Conservation (phyloP, 2,888 invertebrate species). For the Saturnia japonica region DNA sequence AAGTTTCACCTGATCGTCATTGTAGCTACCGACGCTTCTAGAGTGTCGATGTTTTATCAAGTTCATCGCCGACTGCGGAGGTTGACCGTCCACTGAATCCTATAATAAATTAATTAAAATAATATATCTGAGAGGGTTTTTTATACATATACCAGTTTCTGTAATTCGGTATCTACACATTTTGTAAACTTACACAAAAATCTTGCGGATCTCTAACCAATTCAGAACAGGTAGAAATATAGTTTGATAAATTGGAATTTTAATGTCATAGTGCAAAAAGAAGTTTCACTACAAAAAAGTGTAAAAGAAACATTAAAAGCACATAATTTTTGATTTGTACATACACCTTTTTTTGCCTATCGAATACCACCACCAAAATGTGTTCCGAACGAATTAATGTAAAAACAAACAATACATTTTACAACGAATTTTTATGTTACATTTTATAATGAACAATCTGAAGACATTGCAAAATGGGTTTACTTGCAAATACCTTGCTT, state of each 20-base stretch:
- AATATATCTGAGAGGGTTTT: not conserved
- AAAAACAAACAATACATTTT: not conserved
- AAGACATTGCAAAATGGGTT: not conserved
- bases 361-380: not conserved
- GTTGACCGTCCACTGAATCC: conserved; percentile 72
- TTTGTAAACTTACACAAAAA: too few species aligned
- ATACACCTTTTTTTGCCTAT: not conserved
- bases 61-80: conserved; percentile 59
- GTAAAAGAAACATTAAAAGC: not conserved
- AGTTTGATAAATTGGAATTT: too few species aligned
- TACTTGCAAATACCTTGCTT: not conserved
- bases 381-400: not conserved
- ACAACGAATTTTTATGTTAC: too few species aligned
- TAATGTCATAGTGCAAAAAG: too few species aligned
- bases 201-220: too few species aligned
- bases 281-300: too few species aligned
- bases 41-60: conserved; percentile 65
- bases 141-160: too few species aligned
- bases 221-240: too few species aligned
- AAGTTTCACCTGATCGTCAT: conserved; percentile 63
- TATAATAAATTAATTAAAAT: conserved; percentile 29
- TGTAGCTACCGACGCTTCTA: conserved; percentile 73
- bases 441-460: not conserved
- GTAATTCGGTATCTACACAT: too few species aligned
- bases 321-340: not conserved